Evolutionary conservation across 2,113 vertebrate species (phyloP), one percentile per base, ranked within the genome.

Genomic region (Lepus americanus): DNA sequence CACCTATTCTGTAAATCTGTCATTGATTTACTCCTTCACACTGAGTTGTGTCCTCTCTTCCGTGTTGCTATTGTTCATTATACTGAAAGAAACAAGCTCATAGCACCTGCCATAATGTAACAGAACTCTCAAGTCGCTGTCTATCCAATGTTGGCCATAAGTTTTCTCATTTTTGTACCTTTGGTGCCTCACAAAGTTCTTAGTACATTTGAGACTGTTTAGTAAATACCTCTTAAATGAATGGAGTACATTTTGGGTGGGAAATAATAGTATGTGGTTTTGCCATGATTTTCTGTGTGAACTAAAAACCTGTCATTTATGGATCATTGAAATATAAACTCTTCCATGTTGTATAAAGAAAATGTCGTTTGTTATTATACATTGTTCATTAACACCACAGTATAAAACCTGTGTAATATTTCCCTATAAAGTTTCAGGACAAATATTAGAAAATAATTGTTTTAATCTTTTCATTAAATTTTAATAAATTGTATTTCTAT

Each of bases 401-500:
- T 31, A 22, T 61, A 89, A 74, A 36, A 63, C 69, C 20, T 73
- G 27, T 13, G 67, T 33, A 22, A 23, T 73, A 1, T 3, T 67
- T 88, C 51, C 36, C 4, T 12, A 23, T 80, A 29, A 70, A 70
- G 51, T 66, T 66, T 79, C 39, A 90, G 53, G 19, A 84, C 14
- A 80, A 64, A 49, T 33, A 22, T 33, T 49, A 90, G 33, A 59
- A 90, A 59, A 31, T 10, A 55, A 74, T 64, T 66, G 3, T 22
- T 76, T 93, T 44, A 61, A 80, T 23, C n/a, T 25, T 66, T 5
- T 1, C 7, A 33, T 85, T 31, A 29, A 31, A 1, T 51, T 89
- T 92, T 83, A 76, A 90, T 79, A 79, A 80, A 53, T 67, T 70
- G 3, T 13, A 86, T 9, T 66, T 95, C 66, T 59, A 61, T 27